Evolutionary conservation across 1,140 invertebrate genomes (phyloP), one percentile per base, ranked within the genome.

Genomic region (Asbolus verrucosus): DNA sequence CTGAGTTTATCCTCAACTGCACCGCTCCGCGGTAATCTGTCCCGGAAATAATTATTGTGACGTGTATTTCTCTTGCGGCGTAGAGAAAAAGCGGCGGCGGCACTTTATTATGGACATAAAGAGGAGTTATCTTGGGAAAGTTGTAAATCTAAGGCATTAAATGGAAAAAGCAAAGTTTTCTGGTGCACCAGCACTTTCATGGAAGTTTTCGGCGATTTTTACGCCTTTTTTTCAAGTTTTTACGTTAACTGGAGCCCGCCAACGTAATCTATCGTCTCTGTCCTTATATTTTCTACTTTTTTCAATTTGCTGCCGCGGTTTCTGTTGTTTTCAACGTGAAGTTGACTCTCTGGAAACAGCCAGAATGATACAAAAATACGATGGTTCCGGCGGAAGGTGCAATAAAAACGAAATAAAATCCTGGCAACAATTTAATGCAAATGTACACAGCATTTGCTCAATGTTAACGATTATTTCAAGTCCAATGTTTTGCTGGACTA

Each of bases 91-190:
- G 11, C 6, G 2, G 5, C 33, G 6, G 11, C 33, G 11, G 11
- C 33, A 54, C 9, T 54, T 54, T 54, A 54, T 54, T 54, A 54
- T 8, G 9, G 21, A 24, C 21, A 54, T 54, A 54, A 31, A 46
- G 16, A 18, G 16, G 41, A 46, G 41, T 46, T 46, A 46, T 46
- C 41, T 46, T 21, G 19, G 41, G 19, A 54, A 27, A 54, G 46
- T 27, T 54, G 46, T 54, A 54, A 54, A 54, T 54, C 46, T 54
- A 21, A n/a, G 11, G 21, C 46, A 54, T 54, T 24, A 54, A 54
- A 54, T 54, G 46, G 9, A 21, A 54, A 36, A 54, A 54, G 46
- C 46, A 54, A 54, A 54, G 46, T 54, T 54, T 54, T 27, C 21
- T 21, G 46, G 19, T 54, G 46, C 46, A 54, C n/a, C 46, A 54